Evolutionary conservation across 2,888 invertebrate genomes (phyloP), one percentile per base, ranked within the genome.

Genomic region (Pilophorus perplexus): DNA sequence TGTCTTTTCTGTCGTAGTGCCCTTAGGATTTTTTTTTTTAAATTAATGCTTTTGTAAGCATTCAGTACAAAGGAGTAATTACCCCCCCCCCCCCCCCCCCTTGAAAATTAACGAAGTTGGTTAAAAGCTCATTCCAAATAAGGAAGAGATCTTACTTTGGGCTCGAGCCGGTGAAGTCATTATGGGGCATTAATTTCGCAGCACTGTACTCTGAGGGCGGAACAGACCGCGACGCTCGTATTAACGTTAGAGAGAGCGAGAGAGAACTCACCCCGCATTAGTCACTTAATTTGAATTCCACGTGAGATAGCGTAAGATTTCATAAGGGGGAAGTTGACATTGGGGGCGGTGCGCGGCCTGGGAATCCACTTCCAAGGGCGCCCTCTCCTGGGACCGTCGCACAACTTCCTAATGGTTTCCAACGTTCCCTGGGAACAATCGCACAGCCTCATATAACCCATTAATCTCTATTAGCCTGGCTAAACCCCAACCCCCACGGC

Each of bases 291-390:
- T 62, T 62, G 62, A 62, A 62, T 62, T 62, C 62, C 62, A 62
- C 62, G 62, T 62, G 62, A 62, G 62, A 62, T 62, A 62, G 62
- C 59, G 59, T 62, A 62, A 62, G 62, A 62, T 62, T 62, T 62
- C 46, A 62, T 48, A 27, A 46, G 48, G 33, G 33, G 62, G n/a
- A 27, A 52, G 52, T 48, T 28, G 62, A 62, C 48, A 42, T 59
- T 16, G 25, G 62, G 38, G 25, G 14, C 46, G 48, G 28, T n/a
- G 59, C 27, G 18, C 14, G 44, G 55, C 38, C 20, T 38, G 55
- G 59, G 27, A 40, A 27, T 20, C n/a, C 5, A 4, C 22, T 44
- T 28, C 62, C n/a, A n/a, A n/a, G n/a, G n/a, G n/a, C n/a, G n/a
- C 25, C 14, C 14, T 52, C 52, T 22, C 33, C n/a, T 8, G 62